phyloP scores from a whole-genome alignment of 2,113 vertebrate genomes.

The Hystrix brachyura region DNA sequence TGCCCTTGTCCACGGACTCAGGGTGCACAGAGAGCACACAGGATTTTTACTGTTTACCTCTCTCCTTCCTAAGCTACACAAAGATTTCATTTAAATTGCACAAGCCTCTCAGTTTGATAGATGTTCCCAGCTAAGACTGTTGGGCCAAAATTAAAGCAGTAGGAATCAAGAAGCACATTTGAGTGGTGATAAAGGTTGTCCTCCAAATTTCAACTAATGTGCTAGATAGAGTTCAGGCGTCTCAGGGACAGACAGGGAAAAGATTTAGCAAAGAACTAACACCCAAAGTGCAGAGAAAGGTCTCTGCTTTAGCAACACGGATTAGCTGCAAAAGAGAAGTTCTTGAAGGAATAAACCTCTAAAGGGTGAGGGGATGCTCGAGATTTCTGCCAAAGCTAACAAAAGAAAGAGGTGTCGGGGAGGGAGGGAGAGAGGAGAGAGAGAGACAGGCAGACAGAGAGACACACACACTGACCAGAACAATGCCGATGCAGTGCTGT shows the following conservation, averaged over 20 bases:
- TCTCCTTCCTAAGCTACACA: neutral
- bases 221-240: neutral
- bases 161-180: neutral
- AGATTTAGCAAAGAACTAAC: slow-evolving; percentile 10
- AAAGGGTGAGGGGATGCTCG: neutral
- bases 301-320: neutral
- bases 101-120: neutral
- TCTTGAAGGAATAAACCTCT: neutral
- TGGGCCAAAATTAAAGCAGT: slow-evolving; percentile 55
- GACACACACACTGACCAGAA: neutral
- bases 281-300: neutral
- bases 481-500: neutral
- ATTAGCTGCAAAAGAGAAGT: slow-evolving; percentile 40
- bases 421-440: neutral
- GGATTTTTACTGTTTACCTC: neutral
- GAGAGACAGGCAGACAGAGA: neutral
- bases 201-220: slow-evolving; percentile 21
- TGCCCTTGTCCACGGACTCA: neutral
- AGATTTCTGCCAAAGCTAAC: neutral
- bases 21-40: neutral
- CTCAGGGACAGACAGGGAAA: neutral
- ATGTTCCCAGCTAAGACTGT: slow-evolving; percentile 23
- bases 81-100: slow-evolving; percentile 56
- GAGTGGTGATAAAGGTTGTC: neutral
- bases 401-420: neutral